Conservation (phyloP, 2,888 invertebrate species). For the Hipparchia sbordonii region DNA sequence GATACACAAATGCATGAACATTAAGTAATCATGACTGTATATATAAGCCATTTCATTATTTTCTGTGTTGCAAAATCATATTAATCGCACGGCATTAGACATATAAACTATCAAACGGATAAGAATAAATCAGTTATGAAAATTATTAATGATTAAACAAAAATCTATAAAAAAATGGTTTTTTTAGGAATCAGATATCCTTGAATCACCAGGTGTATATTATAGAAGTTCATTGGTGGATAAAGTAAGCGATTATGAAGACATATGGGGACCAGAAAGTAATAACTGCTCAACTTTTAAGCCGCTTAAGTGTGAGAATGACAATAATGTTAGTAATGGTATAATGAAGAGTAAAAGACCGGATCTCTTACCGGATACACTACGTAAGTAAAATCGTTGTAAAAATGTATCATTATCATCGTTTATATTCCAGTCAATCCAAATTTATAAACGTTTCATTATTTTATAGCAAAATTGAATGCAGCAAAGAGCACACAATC, state of each 20-base stretch:
- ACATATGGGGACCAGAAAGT: slow-evolving; percentile 91
- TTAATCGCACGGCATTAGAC: slow-evolving; percentile 32
- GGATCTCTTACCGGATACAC: slow-evolving; percentile 84
- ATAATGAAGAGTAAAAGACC: slow-evolving; percentile 82
- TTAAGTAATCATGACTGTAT: slow-evolving; percentile 15
- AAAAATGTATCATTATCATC: background rate
- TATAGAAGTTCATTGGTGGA: slow-evolving; percentile 94
- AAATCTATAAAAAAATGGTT: background rate
- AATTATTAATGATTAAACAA: background rate
- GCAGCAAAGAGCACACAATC: slow-evolving; percentile 76
- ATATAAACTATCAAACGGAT: background rate
- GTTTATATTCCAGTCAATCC: background rate
- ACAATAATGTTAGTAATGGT: slow-evolving; percentile 74
- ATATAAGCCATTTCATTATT: slow-evolving; percentile 9
- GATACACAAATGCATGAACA: slow-evolving; percentile 32
- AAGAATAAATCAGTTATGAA: background rate
- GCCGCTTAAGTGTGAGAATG: slow-evolving; percentile 70
- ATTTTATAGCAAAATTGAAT: slow-evolving; percentile 69
- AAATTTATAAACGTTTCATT: slow-evolving; percentile 8
- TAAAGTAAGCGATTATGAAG: slow-evolving; percentile 97
- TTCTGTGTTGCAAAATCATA: slow-evolving; percentile 21
- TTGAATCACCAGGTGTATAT: slow-evolving; percentile 91
- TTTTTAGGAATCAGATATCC: slow-evolving; percentile 89
- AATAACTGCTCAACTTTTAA: slow-evolving; percentile 77
- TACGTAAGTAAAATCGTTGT: slow-evolving; percentile 63